Percentiles rank a stretch among this genome's conserved stretches.
phyloP scores from a whole-genome alignment of 1,140 invertebrate genomes.

The Tetragnatha versicolor region DNA sequence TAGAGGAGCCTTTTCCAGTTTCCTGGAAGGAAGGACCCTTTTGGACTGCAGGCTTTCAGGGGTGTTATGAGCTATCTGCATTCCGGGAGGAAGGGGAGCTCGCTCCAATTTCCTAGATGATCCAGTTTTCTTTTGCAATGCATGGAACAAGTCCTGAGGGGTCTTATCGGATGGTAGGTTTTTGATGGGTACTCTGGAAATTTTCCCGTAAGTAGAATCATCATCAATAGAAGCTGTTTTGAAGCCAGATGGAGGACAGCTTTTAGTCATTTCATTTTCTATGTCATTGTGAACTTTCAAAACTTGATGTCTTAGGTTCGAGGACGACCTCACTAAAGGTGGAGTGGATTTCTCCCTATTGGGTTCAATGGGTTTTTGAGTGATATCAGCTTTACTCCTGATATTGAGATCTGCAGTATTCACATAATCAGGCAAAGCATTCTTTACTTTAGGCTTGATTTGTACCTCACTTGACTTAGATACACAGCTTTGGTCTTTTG shows the following conservation, averaged over 20 bases:
- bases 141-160: background rate
- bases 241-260: background rate
- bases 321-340: too few species aligned
- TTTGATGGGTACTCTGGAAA: slow-evolving; percentile 9
- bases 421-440: slow-evolving; percentile 3
- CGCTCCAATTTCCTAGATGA: slow-evolving; percentile 31
- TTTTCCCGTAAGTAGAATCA: slow-evolving; percentile 32
- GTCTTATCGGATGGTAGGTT: background rate
- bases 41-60: background rate
- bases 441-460: background rate
- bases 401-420: background rate
- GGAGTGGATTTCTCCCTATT: too few species aligned
- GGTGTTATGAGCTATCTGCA: background rate
- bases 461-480: background rate
- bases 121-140: background rate
- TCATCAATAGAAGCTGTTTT: background rate
- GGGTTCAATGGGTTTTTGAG: too few species aligned
- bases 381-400: background rate
- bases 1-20: slow-evolving; percentile 36
- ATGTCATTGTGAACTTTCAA: too few species aligned
- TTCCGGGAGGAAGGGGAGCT: slow-evolving; percentile 29
- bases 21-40: slow-evolving; percentile 31
- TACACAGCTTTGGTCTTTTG: background rate
- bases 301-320: background rate
- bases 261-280: slow-evolving; percentile 6